phyloP scores from a whole-genome alignment of 2,888 invertebrate genomes.

The Andrena camellia region DNA sequence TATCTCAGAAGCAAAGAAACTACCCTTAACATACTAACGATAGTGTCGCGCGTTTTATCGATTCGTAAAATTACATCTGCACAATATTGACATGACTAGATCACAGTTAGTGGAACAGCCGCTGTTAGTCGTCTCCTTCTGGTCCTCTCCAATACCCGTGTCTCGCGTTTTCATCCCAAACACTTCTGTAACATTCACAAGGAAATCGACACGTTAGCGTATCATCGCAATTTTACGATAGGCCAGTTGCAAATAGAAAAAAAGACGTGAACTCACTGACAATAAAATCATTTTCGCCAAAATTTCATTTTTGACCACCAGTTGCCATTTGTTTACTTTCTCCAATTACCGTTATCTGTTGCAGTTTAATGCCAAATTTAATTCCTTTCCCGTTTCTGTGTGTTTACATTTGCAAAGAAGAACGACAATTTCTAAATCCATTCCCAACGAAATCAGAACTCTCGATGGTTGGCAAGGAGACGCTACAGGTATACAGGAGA shows the following conservation, averaged over 20 bases:
- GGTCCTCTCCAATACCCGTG: constrained; percentile 12
- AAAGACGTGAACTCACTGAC: no score
- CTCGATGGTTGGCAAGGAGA: constrained; percentile 45
- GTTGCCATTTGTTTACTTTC: not conserved
- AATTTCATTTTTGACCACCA: not conserved
- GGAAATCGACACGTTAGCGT: constrained; percentile 7
- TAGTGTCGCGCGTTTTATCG: constrained; percentile 9
- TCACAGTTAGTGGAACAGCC: constrained; percentile 80
- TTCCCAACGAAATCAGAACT: constrained; percentile 44
- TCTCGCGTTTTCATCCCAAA: constrained; percentile 8
- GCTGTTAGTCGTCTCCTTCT: constrained; percentile 59
- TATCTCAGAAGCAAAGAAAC: constrained; percentile 9
- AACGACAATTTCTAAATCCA: constrained; percentile 37
- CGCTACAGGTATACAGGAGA: constrained; percentile 70
- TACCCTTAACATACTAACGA: constrained; percentile 40
- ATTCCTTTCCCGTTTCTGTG: not conserved
- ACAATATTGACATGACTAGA: constrained; percentile 81
- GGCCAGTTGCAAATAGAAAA: not conserved
- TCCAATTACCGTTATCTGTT: not conserved
- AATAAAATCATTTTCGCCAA: no score
- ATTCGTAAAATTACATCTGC: constrained; percentile 55
- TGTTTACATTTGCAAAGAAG: not conserved
- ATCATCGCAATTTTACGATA: not conserved
- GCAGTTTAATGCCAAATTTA: no score
- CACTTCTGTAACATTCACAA: constrained; percentile 76